A percentile compares a stretch with the other conserved stretches of the same genome.
Conservation (phyloP, 2,888 invertebrate genomes). For the Anoplius nigerrimus region DNA sequence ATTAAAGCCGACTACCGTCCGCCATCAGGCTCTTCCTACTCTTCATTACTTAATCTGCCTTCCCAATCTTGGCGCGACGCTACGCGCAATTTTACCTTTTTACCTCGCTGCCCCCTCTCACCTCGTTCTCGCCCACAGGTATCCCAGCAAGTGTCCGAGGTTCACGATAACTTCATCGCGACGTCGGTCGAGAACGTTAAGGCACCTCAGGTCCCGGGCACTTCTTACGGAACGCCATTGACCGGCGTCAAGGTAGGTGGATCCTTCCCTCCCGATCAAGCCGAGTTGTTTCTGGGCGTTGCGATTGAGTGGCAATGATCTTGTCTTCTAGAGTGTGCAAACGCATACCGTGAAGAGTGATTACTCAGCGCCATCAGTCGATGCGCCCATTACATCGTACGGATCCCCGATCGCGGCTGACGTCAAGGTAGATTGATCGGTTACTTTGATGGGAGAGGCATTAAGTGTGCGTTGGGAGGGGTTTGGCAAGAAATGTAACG, state of each 20-base stretch:
- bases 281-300: too few species aligned
- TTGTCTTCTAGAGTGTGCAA: constrained; percentile 9
- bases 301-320: too few species aligned
- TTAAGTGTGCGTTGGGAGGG: too few species aligned
- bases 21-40: too few species aligned
- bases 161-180: not conserved
- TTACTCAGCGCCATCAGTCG: not conserved
- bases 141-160: not conserved
- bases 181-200: constrained; percentile 14
- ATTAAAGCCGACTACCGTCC: too few species aligned
- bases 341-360: not conserved
- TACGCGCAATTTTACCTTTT: too few species aligned
- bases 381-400: constrained; percentile 45
- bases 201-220: constrained; percentile 7
- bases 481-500: too few species aligned
- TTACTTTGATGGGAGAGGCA: not conserved
- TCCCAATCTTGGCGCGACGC: too few species aligned
- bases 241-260: constrained; percentile 8
- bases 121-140: not conserved
- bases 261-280: too few species aligned
- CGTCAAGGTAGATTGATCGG: constrained; percentile 24
- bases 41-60: too few species aligned
- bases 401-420: constrained; percentile 32
- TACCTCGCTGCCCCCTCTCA: too few species aligned
- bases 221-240: constrained; percentile 40